Evolutionary conservation across 2,113 vertebrate species (phyloP), one percentile per base, ranked within the genome.

Genomic region (Oenanthe melanoleuca): DNA sequence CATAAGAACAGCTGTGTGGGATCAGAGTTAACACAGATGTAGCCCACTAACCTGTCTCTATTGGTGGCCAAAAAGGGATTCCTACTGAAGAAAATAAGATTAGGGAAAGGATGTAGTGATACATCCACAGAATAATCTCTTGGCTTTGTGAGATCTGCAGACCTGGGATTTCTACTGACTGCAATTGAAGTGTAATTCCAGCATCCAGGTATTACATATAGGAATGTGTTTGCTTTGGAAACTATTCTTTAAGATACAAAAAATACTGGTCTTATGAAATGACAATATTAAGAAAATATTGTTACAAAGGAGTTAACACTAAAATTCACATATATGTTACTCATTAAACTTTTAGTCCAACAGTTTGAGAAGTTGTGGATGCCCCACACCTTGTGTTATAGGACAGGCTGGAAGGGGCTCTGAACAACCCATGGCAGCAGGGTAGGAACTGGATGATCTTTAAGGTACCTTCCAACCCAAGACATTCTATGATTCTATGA

Each of bases 1-100:
- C 33, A 74, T 0, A 1, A 38, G 66, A 86, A 87, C 28, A 84
- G 19, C 13, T 60, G n/a, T n/a, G 49, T 0, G 3, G 64, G 33
- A 78, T 78, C 52, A 91, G 69, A 66, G 33, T 19, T 56, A 72
- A 69, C 25, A 50, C 0, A 78, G 40, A 59, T 15, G 12, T 20
- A 85, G 44, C 19, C 34, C 44, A 26, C 50, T 59, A 45, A 24
- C 50, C 21, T 45, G 5, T 34, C 69, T 83, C 37, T 34, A 12
- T 20, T 4, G 4, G 34, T 56, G 38, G 47, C 52, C 44, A 23
- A 38, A 63, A 86, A 52, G 31, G 5, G 40, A 83, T 80, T 34
- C 29, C 19, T 77, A 42, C 40, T 24, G 25, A 72, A 40, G 31
- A 84, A 47, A 91, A 1, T 16, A 71, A 71, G 42, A 55, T 57